phyloP scores from a whole-genome alignment of 2,888 invertebrate genomes.

The Drosophila prostipennis region DNA sequence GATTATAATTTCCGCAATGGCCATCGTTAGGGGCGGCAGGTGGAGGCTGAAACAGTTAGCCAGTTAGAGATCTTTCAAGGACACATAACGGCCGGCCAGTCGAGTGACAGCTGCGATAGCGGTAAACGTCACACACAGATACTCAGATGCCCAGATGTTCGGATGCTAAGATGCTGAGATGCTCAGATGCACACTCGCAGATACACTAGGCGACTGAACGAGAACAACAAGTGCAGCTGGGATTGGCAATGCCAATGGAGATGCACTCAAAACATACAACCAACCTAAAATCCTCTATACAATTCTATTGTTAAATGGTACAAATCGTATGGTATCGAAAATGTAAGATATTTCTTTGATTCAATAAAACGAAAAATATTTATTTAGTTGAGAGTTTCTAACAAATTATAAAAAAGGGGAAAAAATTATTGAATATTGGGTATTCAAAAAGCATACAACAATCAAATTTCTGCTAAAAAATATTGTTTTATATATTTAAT shows the following conservation, averaged over 20 bases:
- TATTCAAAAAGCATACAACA: too few relatives aligned
- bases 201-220: slow-evolving; percentile 20
- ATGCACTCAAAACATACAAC: slow-evolving; percentile 7
- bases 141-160: slow-evolving; percentile 40
- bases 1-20: slow-evolving; percentile 40
- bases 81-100: slow-evolving; percentile 62
- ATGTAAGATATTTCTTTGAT: too few relatives aligned
- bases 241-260: slow-evolving; percentile 29
- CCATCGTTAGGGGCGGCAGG: slow-evolving; percentile 17
- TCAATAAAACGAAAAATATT: too few relatives aligned
- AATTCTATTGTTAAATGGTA: neutral
- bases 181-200: slow-evolving; percentile 33
- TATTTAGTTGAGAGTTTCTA: too few relatives aligned
- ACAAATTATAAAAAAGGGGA: too few relatives aligned
- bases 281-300: neutral
- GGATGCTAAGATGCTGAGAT: slow-evolving; percentile 17
- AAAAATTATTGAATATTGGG: too few relatives aligned
- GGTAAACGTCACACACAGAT: slow-evolving; percentile 51
- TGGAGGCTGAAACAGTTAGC: slow-evolving; percentile 63
- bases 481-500: too few relatives aligned
- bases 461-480: too few relatives aligned
- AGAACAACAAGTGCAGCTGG: slow-evolving; percentile 47
- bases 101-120: slow-evolving; percentile 65
- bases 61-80: slow-evolving; percentile 64
- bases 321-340: too few relatives aligned